phyloP scores from a whole-genome alignment of 2,113 vertebrate genomes.

The Dasypus novemcinctus region DNA sequence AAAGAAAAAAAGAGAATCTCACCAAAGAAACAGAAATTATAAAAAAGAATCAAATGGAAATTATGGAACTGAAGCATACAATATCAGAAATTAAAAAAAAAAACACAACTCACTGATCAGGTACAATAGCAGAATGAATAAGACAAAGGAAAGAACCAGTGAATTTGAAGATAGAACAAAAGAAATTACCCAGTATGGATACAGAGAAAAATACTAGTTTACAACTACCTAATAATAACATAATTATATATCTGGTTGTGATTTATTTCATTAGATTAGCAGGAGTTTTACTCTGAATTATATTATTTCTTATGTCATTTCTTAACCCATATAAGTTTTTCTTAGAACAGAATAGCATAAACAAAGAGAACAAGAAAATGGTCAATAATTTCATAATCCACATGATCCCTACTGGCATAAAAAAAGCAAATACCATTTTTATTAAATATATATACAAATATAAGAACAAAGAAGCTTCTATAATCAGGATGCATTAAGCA shows the following conservation, averaged over 20 bases:
- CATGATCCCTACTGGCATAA: slow-evolving; percentile 21
- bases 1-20: slow-evolving; percentile 25
- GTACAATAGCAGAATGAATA: slow-evolving; percentile 28
- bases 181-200: slow-evolving; percentile 9
- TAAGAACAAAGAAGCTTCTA: background rate
- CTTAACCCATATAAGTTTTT: slow-evolving; percentile 3
- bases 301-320: background rate
- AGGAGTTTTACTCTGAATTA: slow-evolving; percentile 42
- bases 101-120: slow-evolving; percentile 26
- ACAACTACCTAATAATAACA: slow-evolving; percentile 25
- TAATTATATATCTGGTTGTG: background rate
- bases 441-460: slow-evolving; percentile 32
- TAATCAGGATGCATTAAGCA: background rate
- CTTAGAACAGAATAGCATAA: background rate
- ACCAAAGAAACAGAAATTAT: background rate
- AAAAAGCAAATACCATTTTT: slow-evolving; percentile 29
- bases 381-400: slow-evolving; percentile 18
- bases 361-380: slow-evolving; percentile 38
- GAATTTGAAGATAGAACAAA: slow-evolving; percentile 23
- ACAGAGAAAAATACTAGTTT: slow-evolving; percentile 42
- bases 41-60: slow-evolving; percentile 27
- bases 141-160: background rate
- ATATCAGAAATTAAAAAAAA: slow-evolving; percentile 9
- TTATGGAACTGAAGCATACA: slow-evolving; percentile 28
- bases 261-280: slow-evolving; percentile 44